These are phyloP conservation scores for Pelodytes ibericus DNA, from an alignment of 2,797 vertebrate genomes.

Conservation along the genomic window DNA sequence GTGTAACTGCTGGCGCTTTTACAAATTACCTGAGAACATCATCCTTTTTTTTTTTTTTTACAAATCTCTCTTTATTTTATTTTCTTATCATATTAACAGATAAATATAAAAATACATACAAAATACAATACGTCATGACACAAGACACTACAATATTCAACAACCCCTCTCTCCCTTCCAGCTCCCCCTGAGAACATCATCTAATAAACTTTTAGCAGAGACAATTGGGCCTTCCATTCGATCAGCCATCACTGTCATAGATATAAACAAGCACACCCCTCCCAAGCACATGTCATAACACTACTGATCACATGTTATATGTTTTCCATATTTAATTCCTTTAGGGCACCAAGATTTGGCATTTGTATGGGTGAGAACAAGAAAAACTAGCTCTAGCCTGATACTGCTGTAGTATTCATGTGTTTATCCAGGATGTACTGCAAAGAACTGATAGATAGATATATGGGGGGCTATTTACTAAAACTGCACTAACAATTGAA, in stretches of 20 bases:
- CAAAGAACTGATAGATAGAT: no score
- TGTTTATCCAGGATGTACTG: background rate
- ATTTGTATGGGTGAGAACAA: slow-evolving; percentile 34
- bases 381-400: slow-evolving; percentile 42
- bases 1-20: no score
- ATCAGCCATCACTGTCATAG: background rate
- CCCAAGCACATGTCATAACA: slow-evolving; percentile 50
- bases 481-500: no score
- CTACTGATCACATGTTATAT: slow-evolving; percentile 16
- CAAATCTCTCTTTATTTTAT: no score
- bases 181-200: background rate
- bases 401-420: slow-evolving; percentile 4
- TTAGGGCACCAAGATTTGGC: slow-evolving; percentile 44
- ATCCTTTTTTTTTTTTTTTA: no score
- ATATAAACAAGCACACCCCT: slow-evolving; percentile 20
- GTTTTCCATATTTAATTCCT: slow-evolving; percentile 21
- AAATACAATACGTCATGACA: no score
- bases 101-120: no score
- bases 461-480: no score
- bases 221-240: background rate
- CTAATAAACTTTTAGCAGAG: background rate
- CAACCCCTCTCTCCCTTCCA: no score
- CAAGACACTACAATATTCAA: no score
- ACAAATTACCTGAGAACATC: no score
- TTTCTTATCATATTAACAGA: no score